Conservation (phyloP, 2,113 vertebrate species). For the Azemiops feae region DNA sequence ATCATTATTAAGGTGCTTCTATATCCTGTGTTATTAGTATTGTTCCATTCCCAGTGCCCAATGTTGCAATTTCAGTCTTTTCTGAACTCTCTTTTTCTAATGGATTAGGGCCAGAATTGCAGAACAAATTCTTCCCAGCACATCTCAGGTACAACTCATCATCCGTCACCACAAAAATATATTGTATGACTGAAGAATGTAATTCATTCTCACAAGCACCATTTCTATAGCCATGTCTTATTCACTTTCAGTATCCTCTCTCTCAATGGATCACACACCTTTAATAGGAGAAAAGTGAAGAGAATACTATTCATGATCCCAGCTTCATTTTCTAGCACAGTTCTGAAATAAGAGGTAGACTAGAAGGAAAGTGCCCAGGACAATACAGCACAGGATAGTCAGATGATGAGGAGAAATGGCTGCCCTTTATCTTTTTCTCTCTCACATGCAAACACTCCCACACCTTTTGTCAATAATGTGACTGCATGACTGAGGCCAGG, state of each 20-base stretch:
- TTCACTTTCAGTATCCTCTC: neutral
- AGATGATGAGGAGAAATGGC: neutral
- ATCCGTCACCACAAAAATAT: neutral
- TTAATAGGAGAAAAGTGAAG: neutral
- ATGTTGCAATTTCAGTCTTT: neutral
- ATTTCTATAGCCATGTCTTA: neutral
- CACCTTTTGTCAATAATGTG: neutral
- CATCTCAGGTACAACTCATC: neutral
- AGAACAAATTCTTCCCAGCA: neutral
- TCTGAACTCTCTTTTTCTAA: neutral
- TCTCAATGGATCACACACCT: neutral
- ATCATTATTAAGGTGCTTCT: neutral
- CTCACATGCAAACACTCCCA: neutral
- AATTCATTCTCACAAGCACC: neutral
- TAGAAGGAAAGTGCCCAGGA: neutral
- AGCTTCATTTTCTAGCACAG: neutral
- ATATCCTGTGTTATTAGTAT: neutral
- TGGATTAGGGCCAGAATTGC: neutral
- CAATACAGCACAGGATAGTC: neutral
- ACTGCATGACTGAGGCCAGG: neutral
- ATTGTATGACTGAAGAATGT: neutral
- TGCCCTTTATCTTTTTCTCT: neutral
- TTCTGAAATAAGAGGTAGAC: neutral
- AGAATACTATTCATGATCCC: neutral
- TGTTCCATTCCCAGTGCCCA: neutral